Evolutionary conservation across 2,888 invertebrate species (phyloP), one percentile per base, ranked within the genome.

Genomic region (Oscheius sp.): DNA sequence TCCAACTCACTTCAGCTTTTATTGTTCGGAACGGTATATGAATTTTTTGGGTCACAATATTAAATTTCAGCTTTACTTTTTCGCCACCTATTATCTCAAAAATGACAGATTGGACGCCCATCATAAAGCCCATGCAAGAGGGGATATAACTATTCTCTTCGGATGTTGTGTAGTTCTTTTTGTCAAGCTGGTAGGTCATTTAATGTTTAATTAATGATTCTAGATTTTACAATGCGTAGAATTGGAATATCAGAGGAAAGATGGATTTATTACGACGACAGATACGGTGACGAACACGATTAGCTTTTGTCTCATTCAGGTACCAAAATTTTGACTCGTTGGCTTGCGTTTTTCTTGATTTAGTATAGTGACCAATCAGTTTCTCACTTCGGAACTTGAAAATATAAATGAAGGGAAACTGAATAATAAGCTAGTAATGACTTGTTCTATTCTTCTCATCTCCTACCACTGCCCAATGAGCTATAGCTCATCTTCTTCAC

Each of bases 61-160:
- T 51, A 3, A 56, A 44, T 12, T 33, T 45, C 73, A 84, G 82
- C 28, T 83, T 24, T 81, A 76, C 66, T 36, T 68, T 8, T 83
- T 81, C 70, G 72, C 81, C 0, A 50, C 63, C 20, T 62, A 73
- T 4, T 59, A 59, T 26, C 67, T 83, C 9, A 56, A 64, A 9
- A 70, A 80, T 50, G 77, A 80, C 45, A 70, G 84, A 1, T 73
- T 84, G 20, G 84, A 85, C 54, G 82, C 82, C 6, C 82, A 84
- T 67, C 84, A 84, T 68, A 84, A 79, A 49, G 85, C 84, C 5
- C 82, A 84, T 65, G 80, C 84, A 4, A 50, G 83, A 51, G 84
- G 84, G 9, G 84, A 84, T 61, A 74, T 84, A 36, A 78, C 82
- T 22, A 75, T 85, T 33, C 77, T 84, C 5, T 80, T 84, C 64